Evolutionary conservation across 2,797 vertebrate genomes (phyloP).

Genomic region (Sebastes goodei): DNA sequence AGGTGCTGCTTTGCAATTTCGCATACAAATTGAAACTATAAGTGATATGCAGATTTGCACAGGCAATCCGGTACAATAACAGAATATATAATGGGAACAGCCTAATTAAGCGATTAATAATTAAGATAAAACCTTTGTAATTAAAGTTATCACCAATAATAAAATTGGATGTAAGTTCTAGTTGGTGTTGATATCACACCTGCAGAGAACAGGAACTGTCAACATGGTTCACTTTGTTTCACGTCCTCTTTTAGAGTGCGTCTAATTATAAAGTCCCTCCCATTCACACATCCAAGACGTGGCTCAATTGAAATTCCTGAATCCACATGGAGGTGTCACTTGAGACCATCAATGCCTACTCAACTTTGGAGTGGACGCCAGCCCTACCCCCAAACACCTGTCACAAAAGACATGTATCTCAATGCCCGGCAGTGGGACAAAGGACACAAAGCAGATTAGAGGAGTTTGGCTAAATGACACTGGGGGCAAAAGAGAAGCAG

Average conservation of each 20-base stretch:
- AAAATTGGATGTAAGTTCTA: constrained; percentile 24
- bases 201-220: constrained; percentile 34
- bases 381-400: constrained; percentile 53
- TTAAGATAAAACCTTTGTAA: constrained; percentile 47
- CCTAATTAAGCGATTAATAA: constrained; percentile 51
- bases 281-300: constrained; percentile 56
- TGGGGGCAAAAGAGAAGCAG: constrained; percentile 18
- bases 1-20: constrained; percentile 34
- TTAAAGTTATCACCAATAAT: constrained; percentile 55
- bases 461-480: constrained; percentile 51
- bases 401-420: constrained; percentile 73
- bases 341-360: constrained; percentile 63
- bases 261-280: constrained; percentile 65
- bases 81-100: constrained; percentile 29
- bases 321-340: constrained; percentile 72
- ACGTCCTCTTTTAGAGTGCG: constrained; percentile 43
- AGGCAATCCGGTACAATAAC: constrained; percentile 31
- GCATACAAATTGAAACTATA: constrained; percentile 54
- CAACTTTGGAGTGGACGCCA: constrained; percentile 36
- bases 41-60: constrained; percentile 19
- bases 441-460: constrained; percentile 62
- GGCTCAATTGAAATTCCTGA: constrained; percentile 70
- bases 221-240: constrained; percentile 37
- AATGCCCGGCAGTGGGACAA: constrained; percentile 63
- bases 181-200: constrained; percentile 41